Evolutionary conservation across 2,888 invertebrate species (phyloP).

Genomic region (Onchidella celtica): DNA sequence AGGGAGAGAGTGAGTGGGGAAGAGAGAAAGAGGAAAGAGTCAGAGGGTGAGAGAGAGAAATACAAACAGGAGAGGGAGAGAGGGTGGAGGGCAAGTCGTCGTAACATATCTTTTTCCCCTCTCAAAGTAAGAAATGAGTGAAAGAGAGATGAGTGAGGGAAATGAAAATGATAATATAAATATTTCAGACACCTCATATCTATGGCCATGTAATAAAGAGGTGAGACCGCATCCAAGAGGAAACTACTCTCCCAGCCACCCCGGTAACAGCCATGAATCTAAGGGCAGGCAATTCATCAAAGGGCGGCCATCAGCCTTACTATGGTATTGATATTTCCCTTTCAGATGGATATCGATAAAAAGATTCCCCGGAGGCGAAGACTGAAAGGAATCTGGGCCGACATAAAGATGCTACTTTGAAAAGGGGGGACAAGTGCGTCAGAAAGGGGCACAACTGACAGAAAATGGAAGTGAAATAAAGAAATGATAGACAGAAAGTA

Average conservation of each 20-base stretch:
- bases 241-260: not conserved
- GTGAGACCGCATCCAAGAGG: not conserved
- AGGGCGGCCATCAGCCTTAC: not conserved
- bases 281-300: not conserved
- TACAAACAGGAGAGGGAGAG: not conserved
- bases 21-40: not conserved
- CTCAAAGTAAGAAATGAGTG: not conserved
- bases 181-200: too few relatives aligned
- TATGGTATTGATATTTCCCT: not conserved
- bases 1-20: not conserved
- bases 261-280: not conserved
- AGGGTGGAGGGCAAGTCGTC: not conserved
- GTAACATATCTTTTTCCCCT: too few relatives aligned
- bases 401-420: not conserved
- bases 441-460: too few relatives aligned
- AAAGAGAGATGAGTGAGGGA: too few relatives aligned
- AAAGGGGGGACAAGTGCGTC: too few relatives aligned
- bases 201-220: not conserved
- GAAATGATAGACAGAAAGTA: too few relatives aligned
- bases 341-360: not conserved
- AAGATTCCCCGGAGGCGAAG: not conserved
- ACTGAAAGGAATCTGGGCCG: not conserved
- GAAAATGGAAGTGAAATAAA: not conserved
- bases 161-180: too few relatives aligned
- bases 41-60: not conserved